Conservation (phyloP, 92 coral and sea anemone genomes). For the Isaurus tuberculatus region DNA sequence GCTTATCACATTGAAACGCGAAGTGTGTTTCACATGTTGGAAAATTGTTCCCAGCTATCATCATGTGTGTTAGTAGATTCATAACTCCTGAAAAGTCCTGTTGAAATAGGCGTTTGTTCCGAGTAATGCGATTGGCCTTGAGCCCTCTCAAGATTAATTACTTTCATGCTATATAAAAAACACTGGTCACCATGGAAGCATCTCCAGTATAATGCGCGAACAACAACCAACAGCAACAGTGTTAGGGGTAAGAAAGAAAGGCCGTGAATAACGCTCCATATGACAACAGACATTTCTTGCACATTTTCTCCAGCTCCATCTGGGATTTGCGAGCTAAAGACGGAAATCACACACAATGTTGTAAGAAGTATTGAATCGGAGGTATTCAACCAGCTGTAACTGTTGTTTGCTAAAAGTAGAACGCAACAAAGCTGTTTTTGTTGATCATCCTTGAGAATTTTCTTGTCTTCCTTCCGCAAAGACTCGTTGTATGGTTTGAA, state of each 20-base stretch:
- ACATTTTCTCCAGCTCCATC: not conserved
- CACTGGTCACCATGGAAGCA: not conserved
- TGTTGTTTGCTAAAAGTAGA: not conserved
- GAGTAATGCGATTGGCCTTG: not conserved
- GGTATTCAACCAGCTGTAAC: conserved; percentile 76
- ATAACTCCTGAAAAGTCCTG: not conserved
- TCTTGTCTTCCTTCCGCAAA: not conserved
- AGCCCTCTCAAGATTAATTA: not conserved
- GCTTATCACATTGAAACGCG: too few species aligned
- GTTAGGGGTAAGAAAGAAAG: conserved; percentile 74
- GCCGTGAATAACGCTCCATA: conserved; percentile 35
- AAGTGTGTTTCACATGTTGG: too few species aligned
- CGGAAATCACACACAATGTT: conserved; percentile 69
- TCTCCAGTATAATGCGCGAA: conserved; percentile 23
- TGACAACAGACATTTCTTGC: conserved; percentile 20
- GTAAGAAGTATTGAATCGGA: conserved; percentile 82
- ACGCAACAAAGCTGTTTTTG: not conserved
- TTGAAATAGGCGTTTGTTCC: not conserved
- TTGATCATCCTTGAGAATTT: conserved; percentile 23
- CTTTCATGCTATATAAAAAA: not conserved
- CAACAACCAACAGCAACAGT: conserved; percentile 42
- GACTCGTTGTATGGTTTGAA: conserved; percentile 52
- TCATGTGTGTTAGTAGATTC: not conserved
- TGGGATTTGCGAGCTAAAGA: conserved; percentile 51
- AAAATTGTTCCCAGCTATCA: too few species aligned